These are phyloP conservation scores for Pyralis farinalis DNA, from an alignment of 2,888 invertebrate species.

Conservation along the genomic window DNA sequence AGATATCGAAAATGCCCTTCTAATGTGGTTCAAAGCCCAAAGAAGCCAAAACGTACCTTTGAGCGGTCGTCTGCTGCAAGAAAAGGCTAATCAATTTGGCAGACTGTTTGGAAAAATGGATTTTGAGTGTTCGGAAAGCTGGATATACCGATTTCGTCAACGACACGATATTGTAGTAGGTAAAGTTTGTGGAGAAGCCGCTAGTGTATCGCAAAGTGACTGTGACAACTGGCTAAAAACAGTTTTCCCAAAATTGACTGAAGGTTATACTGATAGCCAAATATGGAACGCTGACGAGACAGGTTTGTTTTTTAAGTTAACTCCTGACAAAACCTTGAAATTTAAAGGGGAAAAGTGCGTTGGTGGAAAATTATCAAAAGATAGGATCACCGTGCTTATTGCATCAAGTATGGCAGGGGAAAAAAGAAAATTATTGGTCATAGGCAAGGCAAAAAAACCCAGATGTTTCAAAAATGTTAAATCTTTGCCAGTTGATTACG, in stretches of 20 bases:
- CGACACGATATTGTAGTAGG: constrained; percentile 4
- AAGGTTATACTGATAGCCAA: constrained; percentile 22
- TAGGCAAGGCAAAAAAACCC: constrained; percentile 20
- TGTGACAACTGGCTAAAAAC: constrained; percentile 19
- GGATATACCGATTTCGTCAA: constrained; percentile 9
- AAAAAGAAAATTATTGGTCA: constrained; percentile 18
- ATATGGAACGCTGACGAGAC: constrained; percentile 33
- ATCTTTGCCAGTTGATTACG: constrained; percentile 21
- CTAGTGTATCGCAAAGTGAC: neutral
- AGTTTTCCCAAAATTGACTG: too few species aligned
- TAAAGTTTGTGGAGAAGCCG: too few species aligned
- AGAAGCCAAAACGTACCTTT: too few species aligned
- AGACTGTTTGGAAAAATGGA: constrained; percentile 2
- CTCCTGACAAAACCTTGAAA: constrained; percentile 17
- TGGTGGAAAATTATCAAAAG: constrained; percentile 36
- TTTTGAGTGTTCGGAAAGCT: constrained; percentile 2
- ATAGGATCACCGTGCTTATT: too few species aligned
- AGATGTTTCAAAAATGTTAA: constrained; percentile 23
- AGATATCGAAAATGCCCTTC: neutral
- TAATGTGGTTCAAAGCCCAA: neutral
- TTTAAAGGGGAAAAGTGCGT: constrained; percentile 25
- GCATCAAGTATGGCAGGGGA: constrained; percentile 20
- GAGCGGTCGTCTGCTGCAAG: neutral
- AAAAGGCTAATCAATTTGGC: neutral
- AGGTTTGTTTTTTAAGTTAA: constrained; percentile 19